Evolutionary conservation across 2,888 invertebrate genomes (phyloP), one percentile per base, ranked within the genome.

Genomic region (Andricus quercusramuli): DNA sequence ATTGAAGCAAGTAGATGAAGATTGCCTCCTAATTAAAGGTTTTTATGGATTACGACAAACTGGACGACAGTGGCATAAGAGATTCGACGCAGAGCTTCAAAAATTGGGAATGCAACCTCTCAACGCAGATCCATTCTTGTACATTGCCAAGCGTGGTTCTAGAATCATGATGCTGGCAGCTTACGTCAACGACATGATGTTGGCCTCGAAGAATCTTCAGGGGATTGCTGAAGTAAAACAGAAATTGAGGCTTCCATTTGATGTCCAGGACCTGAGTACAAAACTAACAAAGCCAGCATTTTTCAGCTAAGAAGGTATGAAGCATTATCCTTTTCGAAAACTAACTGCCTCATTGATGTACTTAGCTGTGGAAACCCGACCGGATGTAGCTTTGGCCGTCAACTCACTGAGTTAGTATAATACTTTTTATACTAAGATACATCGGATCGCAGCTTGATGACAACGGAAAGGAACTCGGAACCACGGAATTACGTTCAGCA

Each of bases 331-430:
- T 5, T 82, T 74, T 32, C 68, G 79, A 15, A 65, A 79, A 22
- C 66, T 82, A 1, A 32, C 79, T 22, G 78, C 78, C 6, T 59
- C 78, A n/a, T 67, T 81, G 15, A 32, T 80, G 44, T 78, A 81
- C 65, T 22, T 64, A 3, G 29, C 64, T 25, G 25, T 64, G 11
- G 64, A 5, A 37, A 83, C 87, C 1, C 62, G 86, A 0, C 86
- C 86, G 15, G 87, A 87, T 68, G 83, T 87, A n/a, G 44, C 83
- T 0, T 85, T 59, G 82, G 82, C 86, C 0, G 84, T 84, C 0
- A 44, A 62, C 22, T 76, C 70, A 9, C 66, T 86, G 13, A 70
- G 85, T 1, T 81, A 83, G 47, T 87, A 80, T 44, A 68, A 78
- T 9, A 74, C 76, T 11, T 78, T 80, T 37, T 84, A 81, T 78